Percentiles rank a stretch among this genome's conserved stretches.
Conservation (phyloP, 2,797 vertebrate genomes). For the Schizopygopsis pylzovi region DNA sequence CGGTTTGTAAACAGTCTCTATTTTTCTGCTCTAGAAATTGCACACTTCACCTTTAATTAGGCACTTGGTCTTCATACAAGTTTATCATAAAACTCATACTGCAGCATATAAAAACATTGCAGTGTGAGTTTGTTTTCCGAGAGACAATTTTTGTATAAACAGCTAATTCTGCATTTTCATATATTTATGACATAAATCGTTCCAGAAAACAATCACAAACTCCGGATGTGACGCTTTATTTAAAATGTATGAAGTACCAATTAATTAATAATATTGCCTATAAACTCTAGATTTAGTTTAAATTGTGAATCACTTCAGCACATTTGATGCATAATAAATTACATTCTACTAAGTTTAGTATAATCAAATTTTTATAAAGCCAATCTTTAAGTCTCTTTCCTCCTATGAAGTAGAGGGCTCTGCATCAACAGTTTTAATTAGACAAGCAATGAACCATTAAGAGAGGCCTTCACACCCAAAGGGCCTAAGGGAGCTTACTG, state of each 20-base stretch:
- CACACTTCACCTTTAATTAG: neutral
- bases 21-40: neutral
- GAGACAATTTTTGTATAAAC: neutral
- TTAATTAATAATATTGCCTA: neutral
- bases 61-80: neutral
- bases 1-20: no score
- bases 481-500: conserved; percentile 41
- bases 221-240: neutral
- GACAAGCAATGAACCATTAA: conserved; percentile 31
- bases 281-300: neutral
- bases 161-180: neutral
- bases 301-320: neutral
- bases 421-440: conserved; percentile 48
- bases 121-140: neutral
- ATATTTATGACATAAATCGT: neutral
- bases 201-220: neutral
- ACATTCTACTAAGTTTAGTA: conserved; percentile 5
- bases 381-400: conserved; percentile 20
- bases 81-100: neutral
- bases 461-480: conserved; percentile 29
- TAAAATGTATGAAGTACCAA: neutral
- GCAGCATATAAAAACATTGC: neutral
- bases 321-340: neutral
- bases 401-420: conserved; percentile 12
- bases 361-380: conserved; percentile 2